These are phyloP conservation scores for Coendou prehensilis DNA, from an alignment of 2,797 vertebrate genomes.

Conservation along the genomic window DNA sequence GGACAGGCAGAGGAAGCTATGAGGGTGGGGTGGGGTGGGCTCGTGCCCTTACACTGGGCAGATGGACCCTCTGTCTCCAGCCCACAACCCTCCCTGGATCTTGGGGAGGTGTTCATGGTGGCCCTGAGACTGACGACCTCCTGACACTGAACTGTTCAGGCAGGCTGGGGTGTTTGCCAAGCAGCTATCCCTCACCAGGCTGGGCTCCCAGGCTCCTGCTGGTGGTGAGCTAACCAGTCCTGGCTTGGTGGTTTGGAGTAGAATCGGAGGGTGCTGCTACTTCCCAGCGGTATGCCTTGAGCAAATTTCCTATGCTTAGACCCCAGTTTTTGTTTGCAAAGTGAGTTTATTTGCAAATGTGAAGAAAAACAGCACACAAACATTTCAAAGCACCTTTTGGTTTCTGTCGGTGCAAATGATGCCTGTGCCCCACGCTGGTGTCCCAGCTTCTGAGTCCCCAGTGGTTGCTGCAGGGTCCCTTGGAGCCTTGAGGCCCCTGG, in stretches of 20 bases:
- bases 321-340: background rate
- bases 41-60: background rate
- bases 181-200: background rate
- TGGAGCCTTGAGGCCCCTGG: background rate
- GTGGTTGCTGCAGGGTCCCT: background rate
- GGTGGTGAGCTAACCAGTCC: background rate
- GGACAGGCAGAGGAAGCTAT: background rate
- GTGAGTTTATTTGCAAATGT: background rate
- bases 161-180: background rate
- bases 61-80: background rate
- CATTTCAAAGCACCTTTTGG: background rate
- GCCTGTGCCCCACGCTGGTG: background rate
- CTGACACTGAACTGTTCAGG: background rate
- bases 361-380: background rate
- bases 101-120: background rate
- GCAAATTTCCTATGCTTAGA: background rate
- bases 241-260: background rate
- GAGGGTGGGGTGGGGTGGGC: no score
- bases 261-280: background rate
- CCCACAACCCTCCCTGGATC: background rate
- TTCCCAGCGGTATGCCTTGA: background rate
- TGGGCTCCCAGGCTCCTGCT: background rate
- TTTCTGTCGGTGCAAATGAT: background rate
- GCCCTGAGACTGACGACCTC: background rate
- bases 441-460: background rate